Conservation (phyloP, 2,797 vertebrate genomes). For the Cossypha dichroa region DNA sequence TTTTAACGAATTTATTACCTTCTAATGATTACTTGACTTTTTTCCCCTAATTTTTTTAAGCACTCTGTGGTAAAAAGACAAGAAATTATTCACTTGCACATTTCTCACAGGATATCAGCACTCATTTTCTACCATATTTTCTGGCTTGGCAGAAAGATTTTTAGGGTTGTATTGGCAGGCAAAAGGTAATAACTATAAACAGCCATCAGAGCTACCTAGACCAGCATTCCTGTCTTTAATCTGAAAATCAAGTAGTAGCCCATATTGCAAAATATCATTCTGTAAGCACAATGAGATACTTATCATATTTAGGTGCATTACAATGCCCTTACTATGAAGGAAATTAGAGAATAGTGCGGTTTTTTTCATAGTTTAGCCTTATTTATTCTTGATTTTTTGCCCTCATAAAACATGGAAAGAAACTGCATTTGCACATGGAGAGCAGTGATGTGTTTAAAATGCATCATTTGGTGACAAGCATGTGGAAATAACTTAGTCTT, state of each 20-base stretch:
- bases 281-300: not conserved
- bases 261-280: not conserved
- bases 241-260: not conserved
- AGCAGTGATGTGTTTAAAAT: not conserved
- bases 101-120: not conserved
- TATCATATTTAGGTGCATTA: not conserved
- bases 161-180: not conserved
- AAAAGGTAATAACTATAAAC: constrained; percentile 1
- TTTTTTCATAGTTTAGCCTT: not conserved
- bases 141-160: not conserved
- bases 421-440: not conserved
- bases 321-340: not conserved
- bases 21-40: not conserved
- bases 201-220: constrained; percentile 11
- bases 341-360: not conserved
- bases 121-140: not conserved
- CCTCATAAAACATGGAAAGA: not conserved
- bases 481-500: not conserved
- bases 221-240: not conserved
- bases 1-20: not conserved
- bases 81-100: fast-evolving
- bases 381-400: not conserved
- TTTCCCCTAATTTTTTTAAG: not conserved
- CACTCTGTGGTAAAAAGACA: not conserved
- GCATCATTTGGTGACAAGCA: not conserved